Conservation (phyloP, 2,888 invertebrate species). For the Apotomis turbidana region DNA sequence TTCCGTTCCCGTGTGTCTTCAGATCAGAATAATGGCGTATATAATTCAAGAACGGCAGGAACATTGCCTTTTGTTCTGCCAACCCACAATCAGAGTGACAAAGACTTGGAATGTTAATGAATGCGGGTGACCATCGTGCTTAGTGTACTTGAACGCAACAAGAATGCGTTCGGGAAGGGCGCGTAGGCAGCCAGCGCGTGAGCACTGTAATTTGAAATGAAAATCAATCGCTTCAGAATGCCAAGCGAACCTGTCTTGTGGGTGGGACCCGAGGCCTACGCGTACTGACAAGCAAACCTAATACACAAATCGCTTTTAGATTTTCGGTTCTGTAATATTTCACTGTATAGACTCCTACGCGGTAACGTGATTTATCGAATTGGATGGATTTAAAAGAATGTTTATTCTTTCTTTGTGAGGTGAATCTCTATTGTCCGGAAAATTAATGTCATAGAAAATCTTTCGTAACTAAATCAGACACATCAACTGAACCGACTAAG, state of each 20-base stretch:
- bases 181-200: conserved; percentile 65
- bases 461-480: conserved; percentile 3
- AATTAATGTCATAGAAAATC: conserved; percentile 41
- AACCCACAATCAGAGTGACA: conserved; percentile 45
- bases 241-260: conserved; percentile 73
- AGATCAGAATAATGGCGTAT: conserved; percentile 40
- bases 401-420: conserved; percentile 29
- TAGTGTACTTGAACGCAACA: conserved; percentile 64
- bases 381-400: conserved; percentile 32
- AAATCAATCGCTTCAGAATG: conserved; percentile 75
- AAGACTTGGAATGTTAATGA: conserved; percentile 55
- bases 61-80: conserved; percentile 44
- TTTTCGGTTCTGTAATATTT: conserved; percentile 47
- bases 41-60: conserved; percentile 42
- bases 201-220: conserved; percentile 76
- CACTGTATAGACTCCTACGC: conserved; percentile 40
- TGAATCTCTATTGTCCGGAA: conserved; percentile 33
- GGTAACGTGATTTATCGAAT: conserved; percentile 39
- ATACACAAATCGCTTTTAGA: conserved; percentile 57
- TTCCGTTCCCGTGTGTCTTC: conserved; percentile 45
- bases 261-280: conserved; percentile 70
- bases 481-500: background rate
- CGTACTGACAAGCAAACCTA: conserved; percentile 59
- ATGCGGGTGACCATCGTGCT: conserved; percentile 59
- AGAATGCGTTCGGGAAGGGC: conserved; percentile 66